Conservation (phyloP, 2,113 vertebrate species). For the Thunnus thynnus region DNA sequence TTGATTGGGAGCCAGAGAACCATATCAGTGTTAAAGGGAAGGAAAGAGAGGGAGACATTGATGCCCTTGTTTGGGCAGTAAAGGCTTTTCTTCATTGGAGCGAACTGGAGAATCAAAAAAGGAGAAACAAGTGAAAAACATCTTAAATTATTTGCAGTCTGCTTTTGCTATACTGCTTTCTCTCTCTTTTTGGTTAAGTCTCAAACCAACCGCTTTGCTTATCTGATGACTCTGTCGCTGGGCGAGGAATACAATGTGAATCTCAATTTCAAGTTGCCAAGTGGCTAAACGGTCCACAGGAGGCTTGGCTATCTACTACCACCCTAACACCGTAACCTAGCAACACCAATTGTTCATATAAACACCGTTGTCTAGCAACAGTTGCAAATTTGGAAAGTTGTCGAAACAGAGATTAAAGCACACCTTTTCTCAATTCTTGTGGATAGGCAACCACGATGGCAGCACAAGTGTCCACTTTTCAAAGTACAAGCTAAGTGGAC, state of each 20-base stretch:
- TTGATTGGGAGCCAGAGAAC: slow-evolving; percentile 72
- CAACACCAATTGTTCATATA: slow-evolving; percentile 37
- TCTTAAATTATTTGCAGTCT: slow-evolving; percentile 30
- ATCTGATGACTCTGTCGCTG: slow-evolving; percentile 25
- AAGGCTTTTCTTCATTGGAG: slow-evolving; percentile 20
- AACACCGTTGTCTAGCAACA: slow-evolving; percentile 44
- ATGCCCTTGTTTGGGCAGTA: slow-evolving; percentile 54
- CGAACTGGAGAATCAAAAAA: slow-evolving; percentile 28
- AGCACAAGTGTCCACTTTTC: slow-evolving; percentile 45
- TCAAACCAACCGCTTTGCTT: slow-evolving; percentile 15
- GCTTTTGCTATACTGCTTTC: background rate
- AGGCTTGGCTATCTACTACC: background rate
- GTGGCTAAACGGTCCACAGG: slow-evolving; percentile 22
- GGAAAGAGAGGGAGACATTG: slow-evolving; percentile 39
- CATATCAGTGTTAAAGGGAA: slow-evolving; percentile 53
- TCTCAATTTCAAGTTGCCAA: slow-evolving; percentile 32
- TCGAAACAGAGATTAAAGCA: slow-evolving; percentile 4
- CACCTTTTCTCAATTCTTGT: slow-evolving; percentile 35
- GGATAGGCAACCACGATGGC: slow-evolving; percentile 22
- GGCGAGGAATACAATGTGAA: slow-evolving; percentile 22
- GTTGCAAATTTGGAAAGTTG: slow-evolving; percentile 18
- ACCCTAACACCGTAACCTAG: slow-evolving; percentile 33
- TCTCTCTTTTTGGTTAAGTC: slow-evolving; percentile 9
- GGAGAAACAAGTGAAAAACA: slow-evolving; percentile 38
- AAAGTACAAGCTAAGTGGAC: slow-evolving; percentile 48